phyloP scores from a whole-genome alignment of 2,797 vertebrate genomes.

The Gorsachius magnificus region DNA sequence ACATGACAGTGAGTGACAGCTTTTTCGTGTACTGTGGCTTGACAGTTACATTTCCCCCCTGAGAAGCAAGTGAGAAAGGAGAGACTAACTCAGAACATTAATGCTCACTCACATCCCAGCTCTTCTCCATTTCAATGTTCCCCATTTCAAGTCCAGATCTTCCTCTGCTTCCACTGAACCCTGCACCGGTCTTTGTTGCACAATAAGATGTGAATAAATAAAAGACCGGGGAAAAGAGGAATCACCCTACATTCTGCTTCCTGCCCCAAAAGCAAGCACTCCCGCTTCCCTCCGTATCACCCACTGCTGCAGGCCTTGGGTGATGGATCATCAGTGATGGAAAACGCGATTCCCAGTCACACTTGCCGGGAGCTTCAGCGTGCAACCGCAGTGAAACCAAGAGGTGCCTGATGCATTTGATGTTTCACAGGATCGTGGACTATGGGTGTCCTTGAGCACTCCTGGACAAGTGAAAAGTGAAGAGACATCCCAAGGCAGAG shows the following conservation, averaged over 20 bases:
- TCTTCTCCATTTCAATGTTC: neutral
- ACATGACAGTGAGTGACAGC: slow-evolving; percentile 22
- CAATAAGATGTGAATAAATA: neutral
- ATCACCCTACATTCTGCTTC: neutral
- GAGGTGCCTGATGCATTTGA: neutral
- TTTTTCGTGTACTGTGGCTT: neutral
- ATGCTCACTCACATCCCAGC: neutral
- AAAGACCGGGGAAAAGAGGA: neutral
- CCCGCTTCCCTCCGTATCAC: fast-evolving
- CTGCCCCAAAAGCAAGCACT: neutral
- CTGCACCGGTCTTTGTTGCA: neutral
- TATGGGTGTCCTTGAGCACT: fast-evolving
- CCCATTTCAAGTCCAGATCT: neutral
- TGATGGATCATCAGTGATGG: fast-evolving
- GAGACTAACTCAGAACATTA: neutral
- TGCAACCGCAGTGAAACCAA: neutral
- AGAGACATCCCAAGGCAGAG: neutral
- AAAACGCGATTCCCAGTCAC: neutral
- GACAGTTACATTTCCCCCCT: neutral
- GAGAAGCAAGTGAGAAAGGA: neutral
- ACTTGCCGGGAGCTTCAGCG: neutral
- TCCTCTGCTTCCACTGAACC: neutral
- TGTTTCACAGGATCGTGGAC: neutral
- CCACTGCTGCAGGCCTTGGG: neutral
- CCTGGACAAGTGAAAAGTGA: neutral